Conservation (phyloP, 2,888 invertebrate genomes). For the Nymphalis urticae region DNA sequence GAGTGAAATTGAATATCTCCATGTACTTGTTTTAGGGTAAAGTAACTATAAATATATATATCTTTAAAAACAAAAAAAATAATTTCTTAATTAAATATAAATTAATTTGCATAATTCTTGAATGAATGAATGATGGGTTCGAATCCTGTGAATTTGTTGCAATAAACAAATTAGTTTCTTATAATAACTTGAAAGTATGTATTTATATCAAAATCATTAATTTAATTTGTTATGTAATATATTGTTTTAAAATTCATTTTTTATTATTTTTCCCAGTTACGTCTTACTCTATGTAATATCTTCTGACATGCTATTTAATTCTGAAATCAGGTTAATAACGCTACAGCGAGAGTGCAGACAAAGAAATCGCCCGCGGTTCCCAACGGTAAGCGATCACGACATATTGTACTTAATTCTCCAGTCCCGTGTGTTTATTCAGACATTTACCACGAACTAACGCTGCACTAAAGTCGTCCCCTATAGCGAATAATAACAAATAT, state of each 20-base stretch:
- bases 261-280: not conserved
- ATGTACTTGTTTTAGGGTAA: constrained; percentile 7
- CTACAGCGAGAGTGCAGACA: constrained; percentile 99
- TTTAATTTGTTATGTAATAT: too few relatives aligned
- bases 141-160: not conserved
- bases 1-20: constrained; percentile 1
- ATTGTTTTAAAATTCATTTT: too few relatives aligned
- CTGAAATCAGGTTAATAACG: constrained; percentile 96
- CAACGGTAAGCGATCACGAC: constrained; percentile 86
- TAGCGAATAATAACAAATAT: constrained; percentile 24
- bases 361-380: constrained; percentile 97
- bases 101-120: too few relatives aligned
- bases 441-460: not conserved
- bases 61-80: not conserved
- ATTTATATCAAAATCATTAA: too few relatives aligned
- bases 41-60: not conserved
- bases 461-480: constrained; percentile 21
- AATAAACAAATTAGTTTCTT: too few relatives aligned
- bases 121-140: not conserved
- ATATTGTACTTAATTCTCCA: not conserved
- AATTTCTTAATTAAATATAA: too few relatives aligned
- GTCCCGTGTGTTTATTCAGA: not conserved
- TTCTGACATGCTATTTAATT: constrained; percentile 62
- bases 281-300: not conserved
- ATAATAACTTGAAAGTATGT: too few relatives aligned